Evolutionary conservation across 2,888 invertebrate genomes (phyloP).

Genomic region (Conomelus anceps): DNA sequence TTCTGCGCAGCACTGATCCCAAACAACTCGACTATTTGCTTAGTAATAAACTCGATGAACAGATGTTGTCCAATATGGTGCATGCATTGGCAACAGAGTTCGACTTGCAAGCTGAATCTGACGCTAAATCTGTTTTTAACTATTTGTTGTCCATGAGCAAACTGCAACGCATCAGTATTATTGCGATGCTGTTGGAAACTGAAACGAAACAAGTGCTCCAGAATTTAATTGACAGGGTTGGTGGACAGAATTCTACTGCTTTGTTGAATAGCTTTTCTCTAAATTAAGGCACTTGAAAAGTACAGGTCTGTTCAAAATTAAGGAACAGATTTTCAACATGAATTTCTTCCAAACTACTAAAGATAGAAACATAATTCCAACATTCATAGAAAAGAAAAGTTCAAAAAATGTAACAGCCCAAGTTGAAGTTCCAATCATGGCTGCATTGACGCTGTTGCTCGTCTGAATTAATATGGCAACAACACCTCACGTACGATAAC

Average conservation of each 20-base stretch:
- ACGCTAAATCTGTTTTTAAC: background rate
- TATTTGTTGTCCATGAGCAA: background rate
- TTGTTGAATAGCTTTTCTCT: background rate
- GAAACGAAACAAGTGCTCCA: background rate
- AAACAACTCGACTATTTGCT: background rate
- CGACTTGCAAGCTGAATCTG: background rate
- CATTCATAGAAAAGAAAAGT: no score
- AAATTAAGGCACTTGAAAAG: background rate
- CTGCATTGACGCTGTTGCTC: no score
- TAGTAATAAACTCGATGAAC: background rate
- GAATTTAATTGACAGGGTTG: background rate
- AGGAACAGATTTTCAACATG: no score
- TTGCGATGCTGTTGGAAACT: background rate
- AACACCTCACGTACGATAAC: no score
- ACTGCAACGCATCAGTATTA: background rate
- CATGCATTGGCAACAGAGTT: background rate
- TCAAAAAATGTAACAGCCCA: no score
- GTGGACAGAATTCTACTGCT: background rate
- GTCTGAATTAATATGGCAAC: no score
- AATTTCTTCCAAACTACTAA: no score
- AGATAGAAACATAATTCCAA: no score
- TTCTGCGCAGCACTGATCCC: background rate
- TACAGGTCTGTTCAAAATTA: no score
- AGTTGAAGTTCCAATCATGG: no score
- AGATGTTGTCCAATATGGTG: background rate